These are phyloP conservation scores for Malurus cyaneus DNA, from an alignment of 2,113 vertebrate species.

Conservation along the genomic window DNA sequence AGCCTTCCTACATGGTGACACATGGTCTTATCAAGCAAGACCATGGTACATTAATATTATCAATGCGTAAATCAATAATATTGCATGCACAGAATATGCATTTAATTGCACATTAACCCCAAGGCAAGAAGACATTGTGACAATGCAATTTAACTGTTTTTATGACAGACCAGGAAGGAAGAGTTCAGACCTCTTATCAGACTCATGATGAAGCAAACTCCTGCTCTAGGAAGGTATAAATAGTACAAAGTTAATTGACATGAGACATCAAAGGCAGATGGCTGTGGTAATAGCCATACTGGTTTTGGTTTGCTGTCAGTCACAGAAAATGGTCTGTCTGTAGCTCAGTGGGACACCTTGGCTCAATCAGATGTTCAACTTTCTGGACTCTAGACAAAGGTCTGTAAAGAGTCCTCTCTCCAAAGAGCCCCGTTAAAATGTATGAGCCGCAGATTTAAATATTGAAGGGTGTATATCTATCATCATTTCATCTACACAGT, in stretches of 20 bases:
- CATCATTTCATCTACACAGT: background rate
- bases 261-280: background rate
- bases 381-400: background rate
- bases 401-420: background rate
- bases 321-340: background rate
- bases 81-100: background rate
- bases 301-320: background rate
- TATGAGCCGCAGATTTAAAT: background rate
- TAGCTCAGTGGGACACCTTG: background rate
- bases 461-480: background rate
- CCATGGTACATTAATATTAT: background rate
- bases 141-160: background rate
- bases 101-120: background rate
- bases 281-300: background rate
- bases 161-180: background rate
- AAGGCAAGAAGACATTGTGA: background rate
- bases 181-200: background rate
- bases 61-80: accelerated
- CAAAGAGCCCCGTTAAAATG: background rate
- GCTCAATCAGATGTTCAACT: background rate
- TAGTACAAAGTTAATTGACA: background rate
- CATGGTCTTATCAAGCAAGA: background rate
- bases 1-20: background rate
- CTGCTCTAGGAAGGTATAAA: background rate
- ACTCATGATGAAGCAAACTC: background rate